phyloP scores from a whole-genome alignment of 2,113 vertebrate species.

The Hydropotes inermis region DNA sequence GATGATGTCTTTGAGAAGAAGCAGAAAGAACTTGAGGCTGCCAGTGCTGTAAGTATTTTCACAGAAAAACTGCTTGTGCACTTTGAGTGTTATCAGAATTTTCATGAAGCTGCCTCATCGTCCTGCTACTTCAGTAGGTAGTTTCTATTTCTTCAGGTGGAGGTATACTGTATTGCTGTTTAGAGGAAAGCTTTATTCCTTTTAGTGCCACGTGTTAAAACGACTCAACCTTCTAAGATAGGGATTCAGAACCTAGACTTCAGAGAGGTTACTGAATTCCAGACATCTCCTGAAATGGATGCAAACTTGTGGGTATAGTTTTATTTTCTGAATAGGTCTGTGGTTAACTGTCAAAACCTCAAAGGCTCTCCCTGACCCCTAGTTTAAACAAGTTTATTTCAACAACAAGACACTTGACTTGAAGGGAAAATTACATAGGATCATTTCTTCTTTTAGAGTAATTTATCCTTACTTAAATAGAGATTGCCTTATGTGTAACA shows the following conservation, averaged over 20 bases:
- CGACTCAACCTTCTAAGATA: not conserved
- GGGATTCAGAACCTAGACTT: not conserved
- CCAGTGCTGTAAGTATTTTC: conserved; percentile 85
- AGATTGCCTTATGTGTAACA: not conserved
- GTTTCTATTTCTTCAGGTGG: not conserved
- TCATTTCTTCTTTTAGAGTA: not conserved
- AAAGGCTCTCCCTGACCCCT: not conserved
- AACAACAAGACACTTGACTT: not conserved
- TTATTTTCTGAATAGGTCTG: not conserved
- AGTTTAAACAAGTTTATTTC: not conserved
- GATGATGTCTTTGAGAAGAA: conserved; percentile 97
- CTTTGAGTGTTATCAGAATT: not conserved
- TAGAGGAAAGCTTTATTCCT: not conserved
- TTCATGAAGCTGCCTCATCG: not conserved
- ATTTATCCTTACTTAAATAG: not conserved
- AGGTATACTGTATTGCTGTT: not conserved
- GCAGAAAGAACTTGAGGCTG: conserved; percentile 96
- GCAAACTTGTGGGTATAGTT: not conserved
- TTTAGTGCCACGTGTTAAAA: not conserved
- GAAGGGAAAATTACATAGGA: not conserved
- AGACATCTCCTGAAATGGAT: not conserved
- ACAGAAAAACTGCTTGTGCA: not conserved
- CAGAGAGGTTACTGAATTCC: not conserved
- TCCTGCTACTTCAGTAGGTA: not conserved
- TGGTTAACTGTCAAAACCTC: not conserved